Conservation (phyloP, 2,888 invertebrate species). For the Drosophila rellima region DNA sequence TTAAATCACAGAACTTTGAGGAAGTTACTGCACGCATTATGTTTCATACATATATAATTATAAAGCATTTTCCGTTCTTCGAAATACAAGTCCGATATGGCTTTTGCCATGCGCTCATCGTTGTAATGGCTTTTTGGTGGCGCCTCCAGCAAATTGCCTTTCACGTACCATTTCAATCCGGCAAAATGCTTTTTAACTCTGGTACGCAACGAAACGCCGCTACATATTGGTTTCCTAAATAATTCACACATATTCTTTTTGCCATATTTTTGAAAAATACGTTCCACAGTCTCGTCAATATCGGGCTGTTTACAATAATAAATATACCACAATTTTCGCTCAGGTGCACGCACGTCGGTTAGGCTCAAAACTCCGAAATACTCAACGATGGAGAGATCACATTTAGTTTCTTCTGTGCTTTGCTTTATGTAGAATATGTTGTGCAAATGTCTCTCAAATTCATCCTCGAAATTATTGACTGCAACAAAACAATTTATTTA, state of each 20-base stretch:
- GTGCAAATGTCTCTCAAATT: constrained; percentile 49
- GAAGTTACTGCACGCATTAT: constrained; percentile 10
- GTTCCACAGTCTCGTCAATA: constrained; percentile 57
- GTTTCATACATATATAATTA: constrained; percentile 51
- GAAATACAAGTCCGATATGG: constrained; percentile 49
- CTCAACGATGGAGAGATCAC: constrained; percentile 48
- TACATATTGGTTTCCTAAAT: constrained; percentile 62
- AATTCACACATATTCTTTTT: constrained; percentile 69
- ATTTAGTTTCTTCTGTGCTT: constrained; percentile 1
- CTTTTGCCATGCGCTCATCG: constrained; percentile 54
- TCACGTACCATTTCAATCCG: constrained; percentile 57
- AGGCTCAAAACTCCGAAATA: constrained; percentile 63
- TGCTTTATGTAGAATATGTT: constrained; percentile 41
- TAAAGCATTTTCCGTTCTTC: constrained; percentile 56
- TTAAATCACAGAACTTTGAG: constrained; percentile 39
- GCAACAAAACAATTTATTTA: neutral
- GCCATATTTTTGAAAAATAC: constrained; percentile 63
- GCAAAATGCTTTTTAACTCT: constrained; percentile 59
- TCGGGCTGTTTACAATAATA: constrained; percentile 62
- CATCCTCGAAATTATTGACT: constrained; percentile 50
- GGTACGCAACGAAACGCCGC: constrained; percentile 52
- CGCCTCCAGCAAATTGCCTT: constrained; percentile 64
- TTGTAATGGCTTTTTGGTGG: constrained; percentile 63
- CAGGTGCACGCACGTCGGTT: constrained; percentile 50
- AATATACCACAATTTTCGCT: constrained; percentile 67